Evolutionary conservation across 2,888 invertebrate species (phyloP), one percentile per base, ranked within the genome.

Genomic region (Acrobeloides nanus): DNA sequence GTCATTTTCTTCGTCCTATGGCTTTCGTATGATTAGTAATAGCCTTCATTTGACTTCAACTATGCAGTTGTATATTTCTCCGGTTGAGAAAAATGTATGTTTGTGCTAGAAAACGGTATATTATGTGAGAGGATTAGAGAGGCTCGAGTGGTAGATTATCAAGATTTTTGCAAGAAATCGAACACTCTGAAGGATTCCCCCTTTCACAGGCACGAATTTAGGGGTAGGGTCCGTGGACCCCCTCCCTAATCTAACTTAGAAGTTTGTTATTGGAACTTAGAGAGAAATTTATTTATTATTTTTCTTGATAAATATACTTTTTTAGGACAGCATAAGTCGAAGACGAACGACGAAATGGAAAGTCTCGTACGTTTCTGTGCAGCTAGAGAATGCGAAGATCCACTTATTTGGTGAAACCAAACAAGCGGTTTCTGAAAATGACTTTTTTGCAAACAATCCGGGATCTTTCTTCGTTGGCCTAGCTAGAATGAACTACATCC

Each of bases 1-100:
- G 82, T 93, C 93, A 0, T 92, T 89, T 64, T 87, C 90, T 0
- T 89, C 90, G 73, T 45, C 61, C 83, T 87, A 58, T 37, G 68
- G 68, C 15, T 64, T 69, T 38, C 54, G 68, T 1, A 48, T 69
- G 5, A 61, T 59, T 37, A 62, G 65, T 31, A 63, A 68, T 27
- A 57, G 59, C 1, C 51, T 68, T 21, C 58, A 62, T 29, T 46
- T 68, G 20, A 55, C 61, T 2, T 51, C 46, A n/a, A 35, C 48
- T 10, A 21, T 50, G 10, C 31, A 57, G 25, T 39, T 60, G 18
- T 54, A 64, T 25, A 33, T 51, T 34, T 8, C 33, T 10, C 34
- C 21, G 1, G 24, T 26, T 26, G 32, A 40, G 6, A 41, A 26
- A n/a, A 47, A 5, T 40, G 39, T 37, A 25, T 20, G 12, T 40